phyloP scores from a whole-genome alignment of 2,797 vertebrate species.

The Esox masquinongy region DNA sequence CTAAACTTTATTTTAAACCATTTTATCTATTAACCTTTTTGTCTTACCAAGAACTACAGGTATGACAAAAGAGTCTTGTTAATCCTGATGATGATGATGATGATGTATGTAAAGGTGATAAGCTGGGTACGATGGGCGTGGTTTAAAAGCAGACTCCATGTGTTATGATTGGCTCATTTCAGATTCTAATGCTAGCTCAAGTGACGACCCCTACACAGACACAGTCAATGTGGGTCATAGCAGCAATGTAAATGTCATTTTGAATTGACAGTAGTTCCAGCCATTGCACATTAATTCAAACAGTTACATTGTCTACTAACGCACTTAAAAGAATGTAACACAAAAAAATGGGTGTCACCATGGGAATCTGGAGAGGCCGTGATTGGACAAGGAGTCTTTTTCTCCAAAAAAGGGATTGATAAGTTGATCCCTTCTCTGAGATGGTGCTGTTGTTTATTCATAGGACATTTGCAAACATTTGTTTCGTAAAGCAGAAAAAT shows the following conservation, averaged over 20 bases:
- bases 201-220: slow-evolving; percentile 45
- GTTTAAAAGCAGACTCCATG: slow-evolving; percentile 70
- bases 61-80: slow-evolving; percentile 90
- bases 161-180: slow-evolving; percentile 65
- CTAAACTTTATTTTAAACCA: slow-evolving; percentile 99
- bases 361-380: slow-evolving; percentile 69
- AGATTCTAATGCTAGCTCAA: slow-evolving; percentile 57
- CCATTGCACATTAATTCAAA: slow-evolving; percentile 72
- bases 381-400: slow-evolving; percentile 68
- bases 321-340: slow-evolving; percentile 80
- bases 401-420: slow-evolving; percentile 62
- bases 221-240: slow-evolving; percentile 71
- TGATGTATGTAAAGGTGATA: slow-evolving; percentile 86
- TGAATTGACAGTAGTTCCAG: slow-evolving; percentile 71
- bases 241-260: slow-evolving; percentile 75
- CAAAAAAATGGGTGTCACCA: slow-evolving; percentile 63
- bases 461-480: slow-evolving; percentile 81
- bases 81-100: slow-evolving; percentile 81
- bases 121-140: slow-evolving; percentile 74
- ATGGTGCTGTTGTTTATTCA: slow-evolving; percentile 81
- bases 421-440: slow-evolving; percentile 46
- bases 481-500: slow-evolving; percentile 79
- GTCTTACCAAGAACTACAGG: slow-evolving; percentile 88
- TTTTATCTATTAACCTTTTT: slow-evolving; percentile 99
- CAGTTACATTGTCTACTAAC: slow-evolving; percentile 71